Percentiles rank a stretch among this genome's conserved stretches.
phyloP scores from a whole-genome alignment of 2,113 vertebrate genomes.

The Thinocorus orbignyianus region DNA sequence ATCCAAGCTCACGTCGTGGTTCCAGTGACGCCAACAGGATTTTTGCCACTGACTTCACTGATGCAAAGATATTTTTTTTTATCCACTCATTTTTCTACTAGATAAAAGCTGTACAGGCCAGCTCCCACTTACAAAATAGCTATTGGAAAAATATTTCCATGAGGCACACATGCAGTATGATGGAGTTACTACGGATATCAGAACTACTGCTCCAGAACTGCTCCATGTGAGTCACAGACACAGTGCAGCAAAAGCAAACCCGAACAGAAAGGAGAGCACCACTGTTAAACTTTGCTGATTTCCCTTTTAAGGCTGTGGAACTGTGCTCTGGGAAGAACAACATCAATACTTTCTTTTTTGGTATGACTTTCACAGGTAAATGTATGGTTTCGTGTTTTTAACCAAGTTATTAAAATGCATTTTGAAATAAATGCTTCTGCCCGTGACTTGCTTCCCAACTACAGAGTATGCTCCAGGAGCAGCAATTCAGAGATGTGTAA shows the following conservation, averaged over 20 bases:
- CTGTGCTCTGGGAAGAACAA: background rate
- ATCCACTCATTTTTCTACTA: background rate
- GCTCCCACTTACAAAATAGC: conserved; percentile 30
- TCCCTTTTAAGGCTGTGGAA: background rate
- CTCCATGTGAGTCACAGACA: background rate
- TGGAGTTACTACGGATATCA: background rate
- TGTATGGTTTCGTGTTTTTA: background rate
- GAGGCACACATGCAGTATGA: conserved; percentile 22
- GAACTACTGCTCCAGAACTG: conserved; percentile 4
- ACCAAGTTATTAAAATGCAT: background rate
- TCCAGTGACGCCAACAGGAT: background rate
- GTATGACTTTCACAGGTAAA: background rate
- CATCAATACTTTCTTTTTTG: background rate
- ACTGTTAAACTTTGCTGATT: background rate
- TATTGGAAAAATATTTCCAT: conserved; percentile 7
- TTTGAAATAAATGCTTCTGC: background rate
- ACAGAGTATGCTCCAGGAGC: background rate
- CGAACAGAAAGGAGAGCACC: background rate
- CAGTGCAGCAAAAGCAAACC: conserved; percentile 20
- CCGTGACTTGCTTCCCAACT: background rate
- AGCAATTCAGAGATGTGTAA: background rate
- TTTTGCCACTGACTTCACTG: background rate
- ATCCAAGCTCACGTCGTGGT: background rate
- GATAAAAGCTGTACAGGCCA: background rate
- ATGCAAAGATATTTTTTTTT: background rate